These are phyloP conservation scores for Cepaea hortensis DNA, from an alignment of 2,888 invertebrate genomes.

Conservation along the genomic window DNA sequence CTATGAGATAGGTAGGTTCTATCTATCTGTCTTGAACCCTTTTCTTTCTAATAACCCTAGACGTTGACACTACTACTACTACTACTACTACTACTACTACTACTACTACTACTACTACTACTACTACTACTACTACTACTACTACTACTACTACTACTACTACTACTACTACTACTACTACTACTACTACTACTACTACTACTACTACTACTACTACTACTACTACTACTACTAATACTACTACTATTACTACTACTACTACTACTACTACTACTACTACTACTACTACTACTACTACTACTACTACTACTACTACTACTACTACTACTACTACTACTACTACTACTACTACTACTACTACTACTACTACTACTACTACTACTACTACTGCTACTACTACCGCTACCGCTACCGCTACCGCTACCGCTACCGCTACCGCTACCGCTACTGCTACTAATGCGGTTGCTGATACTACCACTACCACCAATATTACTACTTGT, in stretches of 20 bases:
- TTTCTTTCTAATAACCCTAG: too few species aligned
- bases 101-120: slow-evolving; percentile 1
- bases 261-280: neutral
- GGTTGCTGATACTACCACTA: neutral
- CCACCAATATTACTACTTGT: neutral
- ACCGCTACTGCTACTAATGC: neutral
- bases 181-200: neutral
- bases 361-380: neutral
- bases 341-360: slow-evolving; percentile 31
- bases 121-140: neutral
- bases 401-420: neutral
- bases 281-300: neutral
- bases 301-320: slow-evolving; percentile 18
- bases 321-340: slow-evolving; percentile 29
- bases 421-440: neutral
- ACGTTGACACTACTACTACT: neutral
- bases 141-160: slow-evolving; percentile 1
- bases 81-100: neutral
- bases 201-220: neutral
- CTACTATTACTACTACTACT: too few species aligned
- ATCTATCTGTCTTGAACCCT: too few species aligned
- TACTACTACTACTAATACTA: neutral
- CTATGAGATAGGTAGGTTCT: too few species aligned
- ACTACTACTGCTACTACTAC: neutral
- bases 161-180: slow-evolving; percentile 1